Evolutionary conservation across 1,140 invertebrate genomes (phyloP).

Genomic region (Philotrypesis tridentata): DNA sequence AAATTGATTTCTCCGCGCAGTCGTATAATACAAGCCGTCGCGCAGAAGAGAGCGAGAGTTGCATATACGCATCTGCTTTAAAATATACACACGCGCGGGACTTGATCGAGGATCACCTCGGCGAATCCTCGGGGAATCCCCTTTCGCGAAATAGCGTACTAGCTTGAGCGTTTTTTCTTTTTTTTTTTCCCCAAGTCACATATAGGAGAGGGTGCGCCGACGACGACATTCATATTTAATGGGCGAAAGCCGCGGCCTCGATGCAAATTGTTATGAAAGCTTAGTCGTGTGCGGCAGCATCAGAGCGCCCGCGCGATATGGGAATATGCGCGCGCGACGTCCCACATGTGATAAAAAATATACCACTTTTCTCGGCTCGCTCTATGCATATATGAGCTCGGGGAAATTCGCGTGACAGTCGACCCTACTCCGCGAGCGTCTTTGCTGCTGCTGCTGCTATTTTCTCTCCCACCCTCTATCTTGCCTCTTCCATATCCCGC

Average conservation of each 20-base stretch:
- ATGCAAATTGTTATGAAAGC: conserved; percentile 73
- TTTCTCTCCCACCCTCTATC: background rate
- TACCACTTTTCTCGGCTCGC: conserved; percentile 52
- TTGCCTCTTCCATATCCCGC: too few relatives aligned
- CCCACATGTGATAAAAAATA: conserved; percentile 71
- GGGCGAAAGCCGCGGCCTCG: conserved; percentile 57
- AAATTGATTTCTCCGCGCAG: background rate
- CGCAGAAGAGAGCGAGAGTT: too few relatives aligned
- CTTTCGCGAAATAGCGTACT: conserved; percentile 55
- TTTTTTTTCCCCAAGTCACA: background rate
- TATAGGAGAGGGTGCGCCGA: conserved; percentile 14
- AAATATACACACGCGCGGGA: conserved; percentile 16
- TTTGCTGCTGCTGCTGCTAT: background rate
- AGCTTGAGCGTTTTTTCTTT: conserved; percentile 28
- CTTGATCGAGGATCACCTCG: conserved; percentile 55
- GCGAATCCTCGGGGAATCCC: conserved; percentile 55
- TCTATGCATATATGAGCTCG: conserved; percentile 7
- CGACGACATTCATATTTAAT: conserved; percentile 72
- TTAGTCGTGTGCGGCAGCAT: conserved; percentile 63
- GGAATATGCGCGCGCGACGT: conserved; percentile 50
- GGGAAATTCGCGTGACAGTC: conserved; percentile 42
- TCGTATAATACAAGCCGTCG: background rate
- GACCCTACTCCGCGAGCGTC: background rate
- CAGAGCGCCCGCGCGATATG: conserved; percentile 50
- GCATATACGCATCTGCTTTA: too few relatives aligned